Percentiles rank a stretch among this genome's conserved stretches.
Conservation (phyloP, 2,113 vertebrate species). For the Leiothrix lutea region DNA sequence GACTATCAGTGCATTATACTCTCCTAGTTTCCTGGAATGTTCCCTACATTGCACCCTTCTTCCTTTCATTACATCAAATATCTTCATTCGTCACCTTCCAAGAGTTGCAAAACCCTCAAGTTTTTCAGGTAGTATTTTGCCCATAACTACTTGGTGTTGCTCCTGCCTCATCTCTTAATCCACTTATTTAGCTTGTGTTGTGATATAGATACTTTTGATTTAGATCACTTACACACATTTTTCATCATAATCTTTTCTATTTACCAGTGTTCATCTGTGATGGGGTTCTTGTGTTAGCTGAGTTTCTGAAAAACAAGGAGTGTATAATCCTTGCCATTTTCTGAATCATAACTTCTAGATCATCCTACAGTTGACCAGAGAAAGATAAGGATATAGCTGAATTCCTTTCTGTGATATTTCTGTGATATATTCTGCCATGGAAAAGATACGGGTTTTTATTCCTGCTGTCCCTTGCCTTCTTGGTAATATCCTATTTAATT, state of each 20-base stretch:
- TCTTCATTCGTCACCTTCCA: background rate
- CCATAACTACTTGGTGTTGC: background rate
- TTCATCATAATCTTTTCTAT: background rate
- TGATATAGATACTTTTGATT: background rate
- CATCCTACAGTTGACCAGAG: background rate
- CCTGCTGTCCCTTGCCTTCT: background rate
- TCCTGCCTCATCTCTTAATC: background rate
- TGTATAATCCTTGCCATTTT: background rate
- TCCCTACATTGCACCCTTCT: background rate
- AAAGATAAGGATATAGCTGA: background rate
- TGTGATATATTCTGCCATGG: too few relatives aligned
- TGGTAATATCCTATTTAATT: background rate
- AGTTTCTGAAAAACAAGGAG: background rate
- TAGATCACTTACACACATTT: background rate
- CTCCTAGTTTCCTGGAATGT: background rate
- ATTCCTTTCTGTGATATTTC: background rate
- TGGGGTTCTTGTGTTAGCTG: background rate
- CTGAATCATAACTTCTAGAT: background rate
- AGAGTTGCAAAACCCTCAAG: background rate
- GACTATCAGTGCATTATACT: background rate
- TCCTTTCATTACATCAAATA: background rate
- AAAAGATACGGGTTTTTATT: rapidly evolving
- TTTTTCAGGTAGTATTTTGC: background rate
- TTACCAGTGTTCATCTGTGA: background rate
- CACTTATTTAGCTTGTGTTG: background rate